A percentile compares a stretch with the other conserved stretches of the same genome.
Evolutionary conservation across 1,140 invertebrate species (phyloP).

Genomic region (Drosophila gunungcola): DNA sequence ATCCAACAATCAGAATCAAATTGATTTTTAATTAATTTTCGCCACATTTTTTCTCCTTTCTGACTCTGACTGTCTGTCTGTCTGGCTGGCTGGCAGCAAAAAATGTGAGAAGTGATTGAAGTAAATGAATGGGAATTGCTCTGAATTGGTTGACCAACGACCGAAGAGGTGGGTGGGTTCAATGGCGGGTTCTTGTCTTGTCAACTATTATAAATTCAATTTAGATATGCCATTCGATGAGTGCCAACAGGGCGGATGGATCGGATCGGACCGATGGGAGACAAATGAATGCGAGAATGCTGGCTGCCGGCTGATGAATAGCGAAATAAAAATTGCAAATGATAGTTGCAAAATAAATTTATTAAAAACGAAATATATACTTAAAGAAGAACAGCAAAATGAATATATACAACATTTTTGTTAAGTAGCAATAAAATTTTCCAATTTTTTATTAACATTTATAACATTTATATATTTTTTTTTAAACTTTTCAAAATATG

Average conservation of each 20-base stretch:
- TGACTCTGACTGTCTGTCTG: constrained; percentile 10
- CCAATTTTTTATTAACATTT: too few species aligned
- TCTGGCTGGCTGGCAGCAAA: constrained; percentile 13
- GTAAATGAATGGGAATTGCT: constrained; percentile 61
- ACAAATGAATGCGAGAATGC: constrained; percentile 10
- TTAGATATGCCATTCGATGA: constrained; percentile 53
- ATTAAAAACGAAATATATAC: not conserved
- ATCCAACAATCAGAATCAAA: constrained; percentile 81
- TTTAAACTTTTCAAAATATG: not conserved
- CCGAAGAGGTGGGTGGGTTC: constrained; percentile 27
- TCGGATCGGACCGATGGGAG: not conserved
- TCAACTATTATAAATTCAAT: constrained; percentile 81
- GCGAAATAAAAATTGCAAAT: constrained; percentile 20
- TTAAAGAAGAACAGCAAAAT: not conserved
- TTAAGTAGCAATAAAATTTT: too few species aligned
- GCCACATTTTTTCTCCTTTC: constrained; percentile 70
- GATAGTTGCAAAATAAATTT: constrained; percentile 3
- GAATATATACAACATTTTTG: not conserved
- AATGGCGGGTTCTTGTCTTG: constrained; percentile 44
- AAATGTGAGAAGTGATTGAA: constrained; percentile 60
- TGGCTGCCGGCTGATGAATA: constrained; percentile 22
- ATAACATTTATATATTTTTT: too few species aligned
- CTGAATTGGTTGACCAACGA: constrained; percentile 51
- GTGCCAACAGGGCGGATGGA: constrained; percentile 12
- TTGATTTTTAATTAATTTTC: constrained; percentile 84